Base-by-base conservation (phyloP, 2,113 vertebrate genomes). In the Lynx canadensis region DNA sequence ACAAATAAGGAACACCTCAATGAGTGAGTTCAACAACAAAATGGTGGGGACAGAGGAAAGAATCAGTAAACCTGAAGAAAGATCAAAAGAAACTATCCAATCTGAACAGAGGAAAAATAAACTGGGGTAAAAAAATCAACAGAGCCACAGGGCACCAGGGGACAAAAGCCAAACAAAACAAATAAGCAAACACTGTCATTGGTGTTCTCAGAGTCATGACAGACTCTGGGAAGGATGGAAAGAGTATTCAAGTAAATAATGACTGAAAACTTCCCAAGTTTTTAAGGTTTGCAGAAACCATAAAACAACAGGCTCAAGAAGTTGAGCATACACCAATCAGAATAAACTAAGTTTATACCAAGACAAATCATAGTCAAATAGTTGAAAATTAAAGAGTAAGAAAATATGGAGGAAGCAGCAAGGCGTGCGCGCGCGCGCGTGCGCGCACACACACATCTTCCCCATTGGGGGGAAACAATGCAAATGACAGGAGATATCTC, bases 351-450 rank as follows among this genome's bases (percentile, higher is more conserved):
- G 33, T 21, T 45, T 33, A 29, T 2, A 69, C 38, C 23, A 66
- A 65, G 31, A 66, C 41, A 69, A 86, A 86, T 50, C 65, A 21
- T 4, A 50, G 63, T 21, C 33, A 73, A 73, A 88, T 16, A 29
- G 38, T 1, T 73, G 36, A 41, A 55, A 71, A 29, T 15, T 41
- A 31, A 25, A 73, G 9, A 73, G 31, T 27, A 21, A 69, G 33
- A 29, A 69, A 71, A 84, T 38, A 55, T 31, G 29, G 25, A 88
- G 18, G 16, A 57, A 57, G 8, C 48, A 57, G n/a, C n/a, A 73
- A 31, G 23, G 55, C 60, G 1, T 4, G 4, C 3, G 4, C 9
- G 9, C 4, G 11, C 3, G 10, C 23, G 23, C 3, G 10, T 8
- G 23, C 52, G 14, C 16, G 19, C 38, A 38, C 38, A 41, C 41